Conservation (phyloP, 2,797 vertebrate genomes). For the Distichodus sexfasciatus region DNA sequence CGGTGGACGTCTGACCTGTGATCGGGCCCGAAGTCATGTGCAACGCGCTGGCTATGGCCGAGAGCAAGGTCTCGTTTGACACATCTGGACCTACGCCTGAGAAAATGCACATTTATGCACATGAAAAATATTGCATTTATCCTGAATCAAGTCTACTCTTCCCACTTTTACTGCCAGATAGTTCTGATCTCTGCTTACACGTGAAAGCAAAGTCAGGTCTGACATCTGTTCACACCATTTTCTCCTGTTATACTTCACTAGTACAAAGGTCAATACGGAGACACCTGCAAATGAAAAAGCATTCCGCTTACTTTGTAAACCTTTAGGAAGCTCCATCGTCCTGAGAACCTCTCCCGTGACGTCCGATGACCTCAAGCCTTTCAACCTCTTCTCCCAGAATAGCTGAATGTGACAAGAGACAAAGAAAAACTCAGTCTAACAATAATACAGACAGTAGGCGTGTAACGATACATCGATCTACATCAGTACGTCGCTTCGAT, state of each 20-base stretch:
- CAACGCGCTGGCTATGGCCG: slow-evolving; percentile 88
- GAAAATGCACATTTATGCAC: not conserved
- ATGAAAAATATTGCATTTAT: not conserved
- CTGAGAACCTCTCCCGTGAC: slow-evolving; percentile 85
- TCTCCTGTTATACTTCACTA: not conserved
- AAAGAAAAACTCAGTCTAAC: not conserved
- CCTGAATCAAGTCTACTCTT: not conserved
- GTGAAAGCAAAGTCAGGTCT: too few species aligned
- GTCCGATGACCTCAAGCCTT: slow-evolving; percentile 87
- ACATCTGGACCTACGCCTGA: slow-evolving; percentile 86
- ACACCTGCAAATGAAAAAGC: not conserved
- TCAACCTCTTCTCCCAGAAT: slow-evolving; percentile 93
- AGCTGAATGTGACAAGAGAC: slow-evolving; percentile 68
- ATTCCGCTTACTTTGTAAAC: slow-evolving; percentile 81
- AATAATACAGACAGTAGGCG: not conserved
- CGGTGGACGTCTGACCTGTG: slow-evolving; percentile 84
- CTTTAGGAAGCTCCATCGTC: slow-evolving; percentile 88
- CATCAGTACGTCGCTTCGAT: too few species aligned
- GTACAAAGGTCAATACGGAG: not conserved
- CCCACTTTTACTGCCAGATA: too few species aligned
- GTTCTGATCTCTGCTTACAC: too few species aligned
- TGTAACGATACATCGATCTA: too few species aligned
- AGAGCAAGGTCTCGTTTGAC: slow-evolving; percentile 82
- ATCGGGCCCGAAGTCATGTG: slow-evolving; percentile 88
- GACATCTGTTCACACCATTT: too few species aligned